Base-by-base conservation (phyloP, 2,888 invertebrate species). In the Epicampocera succincta region DNA sequence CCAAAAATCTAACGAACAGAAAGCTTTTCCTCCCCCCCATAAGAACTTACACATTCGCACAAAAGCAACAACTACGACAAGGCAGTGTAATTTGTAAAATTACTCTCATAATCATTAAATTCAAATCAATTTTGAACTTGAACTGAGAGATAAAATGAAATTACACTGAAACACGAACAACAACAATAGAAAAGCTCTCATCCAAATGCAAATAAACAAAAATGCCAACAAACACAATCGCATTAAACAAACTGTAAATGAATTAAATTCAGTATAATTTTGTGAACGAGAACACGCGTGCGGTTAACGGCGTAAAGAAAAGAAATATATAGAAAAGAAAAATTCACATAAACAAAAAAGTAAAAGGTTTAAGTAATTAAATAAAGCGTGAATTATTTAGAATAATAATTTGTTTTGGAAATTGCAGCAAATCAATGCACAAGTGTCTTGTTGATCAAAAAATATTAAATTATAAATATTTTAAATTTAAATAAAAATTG, bases 121-220 rank as follows among this genome's bases (percentile, higher is more conserved):
- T 68, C 72, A 80, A 76, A 76, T 80, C 46, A 76, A 72, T 63
- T 76, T 72, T 80, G 80, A 80, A 80, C 80, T 76, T 80, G 80
- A 80, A 80, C 72, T 60, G 72, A 80, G 80, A 80, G 71, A 25
- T 40, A 54, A 42, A 71, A 75, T 54, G 5, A 54, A 63, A 63
- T 50, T 42, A 29, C 33, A 46, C 48, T 38, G 54, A 17, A 46
- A 54, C 33, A 19, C 33, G 21, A 38, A 54, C 8, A 1, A 15
- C 15, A 25, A n/a, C 13, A 52, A 25, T n/a, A 8, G 1, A 29
- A n/a, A 52, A 25, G 17, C 12, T 42, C 29, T 17, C 66, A 42
- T 15, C 17, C 15, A 44, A 25, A 42, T 17, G n/a, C 19, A 54
- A 42, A 68, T n/a, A 60, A 60, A 60, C 17, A 60, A 40, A 56